Percentiles rank a stretch among this genome's conserved stretches.
Evolutionary conservation across 2,888 invertebrate species (phyloP).

Genomic region (Heteromurus nitidus): DNA sequence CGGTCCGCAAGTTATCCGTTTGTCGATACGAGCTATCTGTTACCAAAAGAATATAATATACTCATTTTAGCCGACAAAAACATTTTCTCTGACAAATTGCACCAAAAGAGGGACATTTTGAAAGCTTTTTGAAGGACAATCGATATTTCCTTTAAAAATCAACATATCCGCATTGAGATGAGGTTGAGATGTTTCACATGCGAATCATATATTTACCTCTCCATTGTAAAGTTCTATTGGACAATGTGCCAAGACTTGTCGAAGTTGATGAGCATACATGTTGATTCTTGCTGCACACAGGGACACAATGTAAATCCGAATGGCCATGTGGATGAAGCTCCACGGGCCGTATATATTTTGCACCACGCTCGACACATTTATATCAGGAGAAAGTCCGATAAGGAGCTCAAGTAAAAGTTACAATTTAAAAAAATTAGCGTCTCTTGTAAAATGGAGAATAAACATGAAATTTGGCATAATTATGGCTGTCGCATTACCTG

Average conservation of each 20-base stretch:
- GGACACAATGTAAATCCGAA: slow-evolving; percentile 54
- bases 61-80: too few relatives aligned
- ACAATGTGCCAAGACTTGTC: slow-evolving; percentile 62
- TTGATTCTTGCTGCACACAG: slow-evolving; percentile 66
- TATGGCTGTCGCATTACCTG: too few relatives aligned
- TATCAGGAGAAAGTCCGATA: slow-evolving; percentile 52
- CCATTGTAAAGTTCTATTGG: slow-evolving; percentile 50
- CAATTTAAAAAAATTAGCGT: slow-evolving; percentile 19
- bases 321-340: slow-evolving; percentile 69
- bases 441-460: too few relatives aligned
- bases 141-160: background rate
- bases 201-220: slow-evolving; percentile 39
- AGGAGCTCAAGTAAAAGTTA: slow-evolving; percentile 23
- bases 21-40: slow-evolving; percentile 46
- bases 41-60: background rate
- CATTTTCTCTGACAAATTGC: too few relatives aligned
- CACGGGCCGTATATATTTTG: slow-evolving; percentile 68
- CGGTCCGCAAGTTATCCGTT: slow-evolving; percentile 47
- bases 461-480: too few relatives aligned
- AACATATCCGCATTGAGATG: too few relatives aligned
- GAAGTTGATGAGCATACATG: slow-evolving; percentile 62
- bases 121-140: too few relatives aligned
- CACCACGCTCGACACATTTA: slow-evolving; percentile 11
- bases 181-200: background rate
- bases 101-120: too few relatives aligned